These are phyloP conservation scores for Mesembrinibis cayennensis DNA, from an alignment of 2,113 vertebrate genomes.

Conservation along the genomic window DNA sequence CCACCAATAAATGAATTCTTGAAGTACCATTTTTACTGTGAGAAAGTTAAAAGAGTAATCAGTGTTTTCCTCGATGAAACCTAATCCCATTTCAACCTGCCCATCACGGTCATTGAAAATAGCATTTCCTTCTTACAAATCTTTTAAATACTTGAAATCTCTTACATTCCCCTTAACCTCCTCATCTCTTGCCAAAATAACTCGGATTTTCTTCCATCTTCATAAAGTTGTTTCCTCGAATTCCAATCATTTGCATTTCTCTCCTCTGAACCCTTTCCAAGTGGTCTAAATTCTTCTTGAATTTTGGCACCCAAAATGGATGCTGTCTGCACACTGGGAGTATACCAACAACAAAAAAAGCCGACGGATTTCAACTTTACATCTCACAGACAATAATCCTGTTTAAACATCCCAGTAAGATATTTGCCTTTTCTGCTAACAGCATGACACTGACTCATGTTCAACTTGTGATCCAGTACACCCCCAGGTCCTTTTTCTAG, in stretches of 20 bases:
- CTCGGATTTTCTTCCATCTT: conserved; percentile 8
- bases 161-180: neutral
- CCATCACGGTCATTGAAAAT: neutral
- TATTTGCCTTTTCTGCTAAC: conserved; percentile 30
- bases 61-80: neutral
- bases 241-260: neutral
- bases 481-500: conserved; percentile 52
- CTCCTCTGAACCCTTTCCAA: conserved; percentile 42
- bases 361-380: neutral
- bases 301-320: conserved; percentile 10
- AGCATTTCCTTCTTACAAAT: neutral
- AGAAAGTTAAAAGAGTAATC: neutral
- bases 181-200: conserved; percentile 28
- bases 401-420: conserved; percentile 13
- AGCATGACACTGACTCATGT: conserved; percentile 60
- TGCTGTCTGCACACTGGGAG: neutral
- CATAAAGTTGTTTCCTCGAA: conserved; percentile 8
- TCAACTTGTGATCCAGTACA: conserved; percentile 61
- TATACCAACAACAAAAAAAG: neutral
- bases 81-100: neutral
- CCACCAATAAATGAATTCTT: neutral
- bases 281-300: neutral
- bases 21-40: neutral
- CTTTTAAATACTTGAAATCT: conserved; percentile 10
- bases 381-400: neutral